Base-by-base conservation (phyloP, 1,140 invertebrate species). In the Hesperophylax magnus region DNA sequence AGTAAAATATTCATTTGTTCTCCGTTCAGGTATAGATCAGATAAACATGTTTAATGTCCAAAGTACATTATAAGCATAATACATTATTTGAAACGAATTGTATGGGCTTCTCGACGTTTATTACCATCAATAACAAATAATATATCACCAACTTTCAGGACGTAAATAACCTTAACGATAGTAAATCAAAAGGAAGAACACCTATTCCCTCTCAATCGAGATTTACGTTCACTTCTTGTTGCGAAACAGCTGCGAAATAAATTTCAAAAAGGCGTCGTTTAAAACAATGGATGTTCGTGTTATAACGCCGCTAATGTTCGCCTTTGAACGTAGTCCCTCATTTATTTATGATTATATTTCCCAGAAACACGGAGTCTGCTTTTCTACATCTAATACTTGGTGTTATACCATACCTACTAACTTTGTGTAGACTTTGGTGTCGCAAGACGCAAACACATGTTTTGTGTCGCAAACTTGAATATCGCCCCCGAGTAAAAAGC, bases 331-430 rank as follows among this genome's bases (percentile, higher is more conserved):
- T 18, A 75, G 71, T 60, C 72, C 20, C 69, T 76, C 72, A 76
- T 58, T 80, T 75, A 80, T 80, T 80, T 80, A 80, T 80, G 79
- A 60, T 75, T 74, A 53, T 80, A 80, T 71, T 75, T 72, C 69
- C 52, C 18, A 18, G 69, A 56, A 24, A 72, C 47, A 31, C 18
- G 14, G 20, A 27, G 20, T 53, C 24, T 24, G 69, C 52, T 27
- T 22, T 72, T 54, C 53, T 27, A 71, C 67, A 54, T 53, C 69
- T 72, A 15, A 53, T 52, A 20, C 39, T 17, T 9, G 17, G 39
- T 27, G 47, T 53, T 72, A 53, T n/a, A n/a, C 47, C 14, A 54
- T 11, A 47, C 39, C 9, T 47, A 14, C 39, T 47, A 47, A 47
- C 39, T 47, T 47, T 47, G 39, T 31, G 5, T 31, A 72, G 15